phyloP scores from a whole-genome alignment of 2,113 vertebrate genomes.

The Eurystomus gularis region DNA sequence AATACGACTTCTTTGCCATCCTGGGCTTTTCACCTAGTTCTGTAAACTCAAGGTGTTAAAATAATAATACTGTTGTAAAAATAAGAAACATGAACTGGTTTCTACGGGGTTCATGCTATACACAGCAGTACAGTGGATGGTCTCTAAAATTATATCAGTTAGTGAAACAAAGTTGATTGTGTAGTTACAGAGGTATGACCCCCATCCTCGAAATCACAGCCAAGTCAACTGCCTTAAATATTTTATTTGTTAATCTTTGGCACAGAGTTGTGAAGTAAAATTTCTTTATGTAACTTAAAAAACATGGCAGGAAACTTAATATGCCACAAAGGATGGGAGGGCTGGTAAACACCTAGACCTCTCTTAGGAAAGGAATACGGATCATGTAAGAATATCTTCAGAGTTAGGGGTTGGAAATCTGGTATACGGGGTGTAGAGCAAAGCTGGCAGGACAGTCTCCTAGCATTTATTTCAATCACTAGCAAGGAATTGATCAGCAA shows the following conservation, averaged over 20 bases:
- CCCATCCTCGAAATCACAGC: neutral
- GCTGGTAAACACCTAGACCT: neutral
- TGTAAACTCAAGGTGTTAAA: conserved; percentile 1
- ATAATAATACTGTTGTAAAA: neutral
- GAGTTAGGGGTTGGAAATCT: neutral
- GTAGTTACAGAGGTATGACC: neutral
- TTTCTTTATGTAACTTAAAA: neutral
- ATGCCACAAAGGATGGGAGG: neutral
- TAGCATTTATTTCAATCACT: neutral
- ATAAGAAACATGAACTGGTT: neutral
- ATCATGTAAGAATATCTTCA: neutral
- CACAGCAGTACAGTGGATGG: neutral
- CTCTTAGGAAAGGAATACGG: neutral
- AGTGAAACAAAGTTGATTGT: neutral
- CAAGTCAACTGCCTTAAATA: neutral
- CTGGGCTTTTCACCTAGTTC: conserved; percentile 9
- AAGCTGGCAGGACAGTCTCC: neutral
- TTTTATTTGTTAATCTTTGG: neutral
- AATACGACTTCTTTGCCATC: conserved; percentile 16
- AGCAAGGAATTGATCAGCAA: neutral
- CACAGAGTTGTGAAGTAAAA: neutral
- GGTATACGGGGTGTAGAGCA: neutral
- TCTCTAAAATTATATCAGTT: neutral
- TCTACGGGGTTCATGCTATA: neutral
- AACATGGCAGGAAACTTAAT: neutral